A percentile compares a stretch with the other conserved stretches of the same genome.
Conservation (phyloP, 2,113 vertebrate genomes). For the Lepisosteus oculatus region DNA sequence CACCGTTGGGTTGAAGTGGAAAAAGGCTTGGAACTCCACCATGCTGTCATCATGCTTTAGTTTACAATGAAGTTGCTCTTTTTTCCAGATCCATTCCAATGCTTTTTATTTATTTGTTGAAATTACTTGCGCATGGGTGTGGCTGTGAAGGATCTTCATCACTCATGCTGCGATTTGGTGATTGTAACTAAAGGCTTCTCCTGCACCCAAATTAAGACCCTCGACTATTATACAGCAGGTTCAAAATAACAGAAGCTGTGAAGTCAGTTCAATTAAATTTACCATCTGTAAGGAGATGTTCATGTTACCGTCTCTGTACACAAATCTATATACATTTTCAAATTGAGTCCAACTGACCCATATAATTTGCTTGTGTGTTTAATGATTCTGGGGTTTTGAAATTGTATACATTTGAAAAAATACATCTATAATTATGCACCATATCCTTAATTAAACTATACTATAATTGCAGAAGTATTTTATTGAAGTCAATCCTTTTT, state of each 20-base stretch:
- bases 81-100: not conserved
- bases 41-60: not conserved
- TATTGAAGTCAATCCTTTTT: slow-evolving; percentile 73
- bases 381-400: slow-evolving; percentile 41
- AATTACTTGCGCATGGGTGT: not conserved
- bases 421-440: slow-evolving; percentile 65
- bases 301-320: not conserved
- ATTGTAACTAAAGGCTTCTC: slow-evolving; percentile 4
- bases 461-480: slow-evolving; percentile 74
- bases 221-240: not conserved
- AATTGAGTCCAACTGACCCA: slow-evolving; percentile 6
- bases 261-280: not conserved
- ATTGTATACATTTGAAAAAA: slow-evolving; percentile 46
- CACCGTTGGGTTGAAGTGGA: not conserved
- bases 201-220: slow-evolving; percentile 4
- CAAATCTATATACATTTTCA: not conserved
- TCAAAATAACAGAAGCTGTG: not conserved
- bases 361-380: slow-evolving; percentile 7
- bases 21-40: not conserved
- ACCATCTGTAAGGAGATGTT: not conserved
- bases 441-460: slow-evolving; percentile 65
- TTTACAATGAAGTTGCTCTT: not conserved
- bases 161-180: not conserved
- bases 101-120: slow-evolving; percentile 6
- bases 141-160: not conserved